Evolutionary conservation across 2,113 vertebrate genomes (phyloP), one percentile per base, ranked within the genome.

Genomic region (Cariama cristata): DNA sequence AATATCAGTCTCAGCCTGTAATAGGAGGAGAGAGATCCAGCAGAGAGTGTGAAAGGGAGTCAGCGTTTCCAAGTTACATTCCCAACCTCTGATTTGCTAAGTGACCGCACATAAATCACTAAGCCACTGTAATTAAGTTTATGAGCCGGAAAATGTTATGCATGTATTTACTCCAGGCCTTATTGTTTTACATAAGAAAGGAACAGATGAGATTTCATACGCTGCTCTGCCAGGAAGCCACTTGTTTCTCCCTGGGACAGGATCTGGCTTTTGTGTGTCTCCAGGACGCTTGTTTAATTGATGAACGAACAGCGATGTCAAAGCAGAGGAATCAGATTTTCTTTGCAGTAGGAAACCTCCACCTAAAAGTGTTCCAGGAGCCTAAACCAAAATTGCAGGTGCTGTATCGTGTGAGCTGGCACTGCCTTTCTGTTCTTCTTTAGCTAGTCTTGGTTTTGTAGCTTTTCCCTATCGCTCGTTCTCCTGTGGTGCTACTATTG

Each of bases 251-350:
- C 49, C 12, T 30, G 30, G 32, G 35, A 38, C 30, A 55, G 38
- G 24, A 19, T 38, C 28, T 40, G 50, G 38, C 7, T 17, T 63
- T 42, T 44, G 15, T 24, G 18, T 63, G 23, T 53, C 38, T 79
- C 32, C 40, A 52, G 68, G 73, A 68, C 12, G 1, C 55, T 53
- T 35, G 11, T 33, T 75, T 19, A 50, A 30, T 13, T 59, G 42
- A 42, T 58, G 86, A 52, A 62, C 1, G 2, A 49, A 8, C 12
- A n/a, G 14, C 0, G 5, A 20, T 67, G 21, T 10, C 0, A 0
- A 45, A 77, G n/a, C 2, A 8, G 55, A 71, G 69, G 0, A 8
- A 15, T 10, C 42, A 14, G 9, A 47, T 68, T 95, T 55, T 28
- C 23, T 63, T 23, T 63, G 20, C 9, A 24, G 6, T 6, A 60